phyloP scores from a whole-genome alignment of 2,113 vertebrate genomes.

The Okapia johnstoni region DNA sequence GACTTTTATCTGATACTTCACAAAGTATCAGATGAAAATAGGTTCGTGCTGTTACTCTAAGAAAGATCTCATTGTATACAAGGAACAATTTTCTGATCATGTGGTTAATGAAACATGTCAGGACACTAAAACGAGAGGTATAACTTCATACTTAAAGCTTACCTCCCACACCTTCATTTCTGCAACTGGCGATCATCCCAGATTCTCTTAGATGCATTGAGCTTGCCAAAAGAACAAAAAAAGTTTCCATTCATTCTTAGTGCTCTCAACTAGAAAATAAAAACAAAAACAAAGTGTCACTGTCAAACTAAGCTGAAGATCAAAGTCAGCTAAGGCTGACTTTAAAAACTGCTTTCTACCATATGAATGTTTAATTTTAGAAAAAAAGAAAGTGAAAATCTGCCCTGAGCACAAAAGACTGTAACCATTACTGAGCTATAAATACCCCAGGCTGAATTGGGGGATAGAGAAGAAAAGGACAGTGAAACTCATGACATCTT shows the following conservation, averaged over 20 bases:
- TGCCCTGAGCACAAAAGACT: constrained; percentile 45
- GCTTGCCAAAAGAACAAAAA: not conserved
- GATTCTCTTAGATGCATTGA: not conserved
- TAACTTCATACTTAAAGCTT: not conserved
- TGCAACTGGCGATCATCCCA: not conserved
- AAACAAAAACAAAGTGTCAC: not conserved
- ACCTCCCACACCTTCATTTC: not conserved
- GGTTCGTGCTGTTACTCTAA: not conserved
- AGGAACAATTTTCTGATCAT: not conserved
- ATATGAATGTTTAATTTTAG: constrained; percentile 53
- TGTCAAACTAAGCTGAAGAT: constrained; percentile 14
- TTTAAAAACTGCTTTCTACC: not conserved
- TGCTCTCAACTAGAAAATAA: constrained; percentile 16
- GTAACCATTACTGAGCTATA: constrained; percentile 39
- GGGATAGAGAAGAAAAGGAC: not conserved
- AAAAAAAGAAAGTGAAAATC: constrained; percentile 28
- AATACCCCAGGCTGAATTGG: constrained; percentile 32
- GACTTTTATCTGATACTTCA: not conserved
- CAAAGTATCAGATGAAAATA: not conserved
- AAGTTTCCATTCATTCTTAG: not conserved
- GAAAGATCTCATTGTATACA: not conserved
- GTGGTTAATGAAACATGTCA: constrained; percentile 6
- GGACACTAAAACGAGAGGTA: not conserved
- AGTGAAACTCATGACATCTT: constrained; percentile 37
- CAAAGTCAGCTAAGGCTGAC: constrained; percentile 14